phyloP scores from a whole-genome alignment of 2,113 vertebrate genomes.

The Clarias gariepinus region DNA sequence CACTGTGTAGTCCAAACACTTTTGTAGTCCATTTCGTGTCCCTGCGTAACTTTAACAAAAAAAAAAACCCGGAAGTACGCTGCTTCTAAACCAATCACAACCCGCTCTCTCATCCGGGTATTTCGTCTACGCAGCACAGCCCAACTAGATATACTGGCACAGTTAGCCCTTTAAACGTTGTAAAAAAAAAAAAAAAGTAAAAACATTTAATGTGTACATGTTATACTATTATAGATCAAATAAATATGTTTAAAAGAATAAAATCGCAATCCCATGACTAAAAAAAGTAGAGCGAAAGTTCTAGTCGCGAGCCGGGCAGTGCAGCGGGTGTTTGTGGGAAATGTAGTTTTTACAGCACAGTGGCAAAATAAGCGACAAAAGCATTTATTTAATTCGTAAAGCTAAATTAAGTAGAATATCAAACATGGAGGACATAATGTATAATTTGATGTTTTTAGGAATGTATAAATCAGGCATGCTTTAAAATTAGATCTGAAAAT shows the following conservation, averaged over 20 bases:
- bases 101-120: neutral
- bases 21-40: neutral
- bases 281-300: neutral
- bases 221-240: neutral
- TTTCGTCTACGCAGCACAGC: too few relatives aligned
- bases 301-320: too few relatives aligned
- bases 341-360: slow-evolving; percentile 1
- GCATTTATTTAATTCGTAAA: neutral
- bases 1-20: neutral
- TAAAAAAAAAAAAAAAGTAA: neutral
- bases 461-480: neutral
- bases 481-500: neutral
- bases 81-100: neutral
- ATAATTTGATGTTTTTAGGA: neutral
- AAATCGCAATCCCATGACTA: neutral
- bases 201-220: too few relatives aligned
- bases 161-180: too few relatives aligned
- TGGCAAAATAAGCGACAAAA: neutral
- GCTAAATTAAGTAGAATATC: neutral
- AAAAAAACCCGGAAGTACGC: neutral
- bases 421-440: neutral
- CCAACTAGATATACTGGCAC: too few relatives aligned
- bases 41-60: neutral
- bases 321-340: neutral
- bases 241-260: neutral